These are phyloP conservation scores for Camarhynchus parvulus DNA, from an alignment of 2,113 vertebrate species.

Conservation along the genomic window DNA sequence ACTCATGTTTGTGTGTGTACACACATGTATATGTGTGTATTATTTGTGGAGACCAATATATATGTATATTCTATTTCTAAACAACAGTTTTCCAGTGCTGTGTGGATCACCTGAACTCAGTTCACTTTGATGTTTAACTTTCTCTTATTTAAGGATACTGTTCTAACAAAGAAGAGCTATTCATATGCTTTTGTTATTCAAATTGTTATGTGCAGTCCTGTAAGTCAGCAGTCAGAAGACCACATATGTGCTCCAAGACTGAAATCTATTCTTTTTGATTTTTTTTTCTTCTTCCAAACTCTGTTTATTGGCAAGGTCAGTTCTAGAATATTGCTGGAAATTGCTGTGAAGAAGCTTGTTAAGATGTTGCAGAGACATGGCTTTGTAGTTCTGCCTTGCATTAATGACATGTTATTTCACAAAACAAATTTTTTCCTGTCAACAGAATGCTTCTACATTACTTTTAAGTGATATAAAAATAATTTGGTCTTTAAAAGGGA, in stretches of 20 bases:
- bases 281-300: background rate
- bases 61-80: background rate
- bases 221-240: background rate
- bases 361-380: background rate
- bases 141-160: background rate
- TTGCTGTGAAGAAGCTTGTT: background rate
- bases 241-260: background rate
- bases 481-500: background rate
- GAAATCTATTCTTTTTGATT: background rate
- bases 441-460: background rate
- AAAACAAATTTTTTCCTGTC: background rate
- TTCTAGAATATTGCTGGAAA: background rate
- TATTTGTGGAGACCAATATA: background rate
- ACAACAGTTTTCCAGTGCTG: background rate
- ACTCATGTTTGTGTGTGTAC: background rate
- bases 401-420: background rate
- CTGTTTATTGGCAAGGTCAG: background rate
- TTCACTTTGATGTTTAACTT: background rate
- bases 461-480: background rate
- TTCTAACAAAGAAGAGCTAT: background rate
- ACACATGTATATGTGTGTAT: no score
- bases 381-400: background rate
- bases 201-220: background rate
- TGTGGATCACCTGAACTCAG: background rate
- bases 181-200: background rate